phyloP scores from a whole-genome alignment of 2,888 invertebrate species.

The Lepidocyrtoides sp. region DNA sequence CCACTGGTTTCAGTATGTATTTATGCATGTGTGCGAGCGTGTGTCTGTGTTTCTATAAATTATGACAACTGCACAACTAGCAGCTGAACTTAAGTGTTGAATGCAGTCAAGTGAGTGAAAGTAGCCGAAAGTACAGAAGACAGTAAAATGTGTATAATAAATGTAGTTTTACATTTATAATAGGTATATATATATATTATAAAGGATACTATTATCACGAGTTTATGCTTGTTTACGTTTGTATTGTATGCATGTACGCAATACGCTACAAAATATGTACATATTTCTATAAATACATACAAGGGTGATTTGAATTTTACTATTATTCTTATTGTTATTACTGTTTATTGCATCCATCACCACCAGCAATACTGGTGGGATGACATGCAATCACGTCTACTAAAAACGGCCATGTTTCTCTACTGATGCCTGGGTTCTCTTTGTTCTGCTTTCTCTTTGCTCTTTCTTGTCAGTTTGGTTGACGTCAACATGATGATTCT shows the following conservation, averaged over 20 bases:
- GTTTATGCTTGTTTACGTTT: too few relatives aligned
- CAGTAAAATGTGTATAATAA: not conserved
- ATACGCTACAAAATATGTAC: not conserved
- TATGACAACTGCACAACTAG: constrained; percentile 63
- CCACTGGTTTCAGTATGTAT: not conserved
- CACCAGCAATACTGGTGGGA: constrained; percentile 7
- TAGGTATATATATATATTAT: not conserved
- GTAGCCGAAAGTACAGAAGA: not conserved
- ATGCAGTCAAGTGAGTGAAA: constrained; percentile 23
- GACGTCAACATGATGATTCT: constrained; percentile 9
- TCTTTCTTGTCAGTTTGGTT: not conserved
- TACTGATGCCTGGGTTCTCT: not conserved
- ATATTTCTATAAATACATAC: constrained; percentile 28
- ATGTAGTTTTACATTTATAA: not conserved
- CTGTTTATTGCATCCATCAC: constrained; percentile 48
- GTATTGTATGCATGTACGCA: constrained; percentile 8
- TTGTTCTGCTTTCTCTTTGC: not conserved
- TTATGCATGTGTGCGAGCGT: not conserved
- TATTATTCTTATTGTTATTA: constrained; percentile 45
- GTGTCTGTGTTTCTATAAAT: constrained; percentile 47
- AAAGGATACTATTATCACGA: constrained; percentile 7
- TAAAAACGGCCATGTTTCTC: constrained; percentile 9
- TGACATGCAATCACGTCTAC: constrained; percentile 59
- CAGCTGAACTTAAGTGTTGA: constrained; percentile 64
- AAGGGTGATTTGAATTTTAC: constrained; percentile 24